Evolutionary conservation across 2,113 vertebrate genomes (phyloP), one percentile per base, ranked within the genome.

Genomic region (Semicossyphus pulcher): DNA sequence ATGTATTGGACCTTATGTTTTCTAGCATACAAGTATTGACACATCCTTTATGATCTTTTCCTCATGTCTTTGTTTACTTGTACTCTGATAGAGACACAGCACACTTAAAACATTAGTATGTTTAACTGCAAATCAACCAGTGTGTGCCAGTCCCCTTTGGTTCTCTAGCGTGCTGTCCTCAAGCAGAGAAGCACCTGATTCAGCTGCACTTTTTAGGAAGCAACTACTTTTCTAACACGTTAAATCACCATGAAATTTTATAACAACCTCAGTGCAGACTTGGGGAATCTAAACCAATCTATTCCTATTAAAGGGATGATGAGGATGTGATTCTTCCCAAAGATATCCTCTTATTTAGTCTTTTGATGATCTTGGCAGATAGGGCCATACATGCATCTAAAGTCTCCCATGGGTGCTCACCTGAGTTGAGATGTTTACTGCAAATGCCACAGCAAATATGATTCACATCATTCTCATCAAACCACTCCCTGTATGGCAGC

Each of bases 401-500:
- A 41, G n/a, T 49, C n/a, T 64, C 20, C 26, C 42, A 25, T 34
- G 39, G 23, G n/a, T 18, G 45, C 39, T 31, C 34, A 59, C 34
- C 16, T 18, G 10, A 21, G 36, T 12, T 58, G 23, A 45, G 6
- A 51, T 58, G 47, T 36, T 42, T 12, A 47, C 14, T 4, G 18
- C 1, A 2, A 21, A 39, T 12, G 31, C 7, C 25, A 5, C 0
- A 12, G 12, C 32, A 29, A 4, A 15, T 14, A 9, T 32, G n/a
- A 67, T 45, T 51, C 15, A 29, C 16, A 7, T 48, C 2, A 29
- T 67, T 69, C 49, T 53, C 37, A 53, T 54, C 54, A 28, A 48
- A 59, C 18, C 14, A 20, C 23, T 26, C 56, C 42, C 29, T 25
- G 14, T 8, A 8, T 45, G 14, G 20, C 70, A 48, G 60, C 36